A percentile compares a stretch with the other conserved stretches of the same genome.
These are phyloP conservation scores for Orthosia cruda DNA, from an alignment of 2,888 invertebrate species.

Conservation along the genomic window DNA sequence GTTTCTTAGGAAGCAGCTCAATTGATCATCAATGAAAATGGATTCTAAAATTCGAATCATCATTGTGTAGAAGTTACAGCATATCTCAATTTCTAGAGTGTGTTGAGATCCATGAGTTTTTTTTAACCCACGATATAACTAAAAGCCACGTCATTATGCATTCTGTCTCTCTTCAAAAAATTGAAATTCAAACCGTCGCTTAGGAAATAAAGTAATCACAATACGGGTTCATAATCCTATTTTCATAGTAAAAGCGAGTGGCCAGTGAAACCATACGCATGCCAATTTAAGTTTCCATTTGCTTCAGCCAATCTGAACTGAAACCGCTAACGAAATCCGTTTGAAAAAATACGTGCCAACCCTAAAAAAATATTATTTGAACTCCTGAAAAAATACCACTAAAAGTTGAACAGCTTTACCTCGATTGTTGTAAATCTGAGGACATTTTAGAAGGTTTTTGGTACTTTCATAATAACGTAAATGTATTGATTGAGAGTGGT, in stretches of 20 bases:
- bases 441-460: slow-evolving; percentile 24
- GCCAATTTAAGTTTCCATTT: slow-evolving; percentile 63
- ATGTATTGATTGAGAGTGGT: slow-evolving; percentile 53
- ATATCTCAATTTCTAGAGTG: neutral
- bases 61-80: no score
- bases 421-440: slow-evolving; percentile 52
- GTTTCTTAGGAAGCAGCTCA: neutral
- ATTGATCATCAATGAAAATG: neutral
- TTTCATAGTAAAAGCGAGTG: slow-evolving; percentile 48
- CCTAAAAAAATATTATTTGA: slow-evolving; percentile 56
- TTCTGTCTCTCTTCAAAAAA: neutral
- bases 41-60: neutral
- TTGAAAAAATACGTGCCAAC: slow-evolving; percentile 49
- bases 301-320: slow-evolving; percentile 49
- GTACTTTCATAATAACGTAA: slow-evolving; percentile 28
- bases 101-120: neutral
- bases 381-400: slow-evolving; percentile 34
- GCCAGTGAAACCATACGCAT: slow-evolving; percentile 52
- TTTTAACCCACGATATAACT: no score
- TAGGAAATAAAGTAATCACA: slow-evolving; percentile 25
- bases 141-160: neutral
- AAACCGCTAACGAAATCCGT: slow-evolving; percentile 44
- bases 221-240: slow-evolving; percentile 35
- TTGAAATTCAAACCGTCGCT: neutral
- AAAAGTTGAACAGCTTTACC: slow-evolving; percentile 45